These are phyloP conservation scores for Neostethus bicornis DNA, from an alignment of 2,797 vertebrate genomes.

Conservation along the genomic window DNA sequence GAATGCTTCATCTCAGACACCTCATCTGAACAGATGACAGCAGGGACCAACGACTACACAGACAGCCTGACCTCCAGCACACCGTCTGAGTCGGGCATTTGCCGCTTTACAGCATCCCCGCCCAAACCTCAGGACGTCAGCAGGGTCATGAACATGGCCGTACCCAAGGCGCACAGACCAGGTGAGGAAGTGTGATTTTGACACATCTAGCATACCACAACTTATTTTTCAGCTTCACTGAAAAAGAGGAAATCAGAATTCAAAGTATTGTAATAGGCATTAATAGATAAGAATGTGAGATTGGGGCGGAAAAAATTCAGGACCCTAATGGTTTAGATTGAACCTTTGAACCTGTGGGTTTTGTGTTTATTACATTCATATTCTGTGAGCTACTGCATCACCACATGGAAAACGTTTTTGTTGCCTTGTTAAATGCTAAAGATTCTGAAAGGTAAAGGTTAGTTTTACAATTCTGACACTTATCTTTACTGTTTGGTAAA, in stretches of 20 bases:
- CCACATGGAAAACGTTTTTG: too few relatives aligned
- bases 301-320: background rate
- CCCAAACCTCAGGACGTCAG: conserved; percentile 98
- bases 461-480: too few relatives aligned
- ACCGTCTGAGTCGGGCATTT: conserved; percentile 98
- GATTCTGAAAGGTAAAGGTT: background rate
- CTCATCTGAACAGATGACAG: conserved; percentile 96
- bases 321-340: background rate
- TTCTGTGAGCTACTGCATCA: too few relatives aligned
- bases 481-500: too few relatives aligned
- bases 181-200: conserved; percentile 80
- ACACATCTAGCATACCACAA: background rate
- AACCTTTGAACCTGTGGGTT: too few relatives aligned
- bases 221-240: background rate
- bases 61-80: conserved; percentile 99
- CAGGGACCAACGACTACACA: conserved; percentile 98
- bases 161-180: conserved; percentile 97
- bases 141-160: conserved; percentile 95
- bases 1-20: conserved; percentile 99
- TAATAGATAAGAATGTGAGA: too few relatives aligned
- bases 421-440: too few relatives aligned
- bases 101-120: conserved; percentile 96
- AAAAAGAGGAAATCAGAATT: background rate
- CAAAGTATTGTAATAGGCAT: too few relatives aligned
- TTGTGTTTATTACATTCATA: too few relatives aligned